These are phyloP conservation scores for Phalera bucephala DNA, from an alignment of 2,888 invertebrate species.

Conservation along the genomic window DNA sequence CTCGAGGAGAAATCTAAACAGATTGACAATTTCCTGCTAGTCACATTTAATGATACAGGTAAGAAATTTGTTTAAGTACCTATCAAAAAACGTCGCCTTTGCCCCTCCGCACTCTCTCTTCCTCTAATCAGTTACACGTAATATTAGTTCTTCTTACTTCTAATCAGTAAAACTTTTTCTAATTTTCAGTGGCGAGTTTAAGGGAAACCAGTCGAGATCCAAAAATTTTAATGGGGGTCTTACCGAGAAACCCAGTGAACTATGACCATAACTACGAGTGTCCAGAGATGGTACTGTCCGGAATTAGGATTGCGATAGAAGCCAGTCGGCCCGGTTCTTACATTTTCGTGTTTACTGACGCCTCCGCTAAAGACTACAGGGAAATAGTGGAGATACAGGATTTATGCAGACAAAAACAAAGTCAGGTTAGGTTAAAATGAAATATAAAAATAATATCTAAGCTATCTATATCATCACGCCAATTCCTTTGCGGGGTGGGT, in stretches of 20 bases:
- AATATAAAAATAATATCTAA: no score
- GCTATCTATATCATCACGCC: no score
- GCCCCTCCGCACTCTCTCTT: no score
- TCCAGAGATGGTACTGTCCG: background rate
- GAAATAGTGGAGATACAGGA: slow-evolving; percentile 14
- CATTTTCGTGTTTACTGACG: slow-evolving; percentile 33
- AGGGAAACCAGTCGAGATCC: background rate
- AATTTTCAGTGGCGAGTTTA: background rate
- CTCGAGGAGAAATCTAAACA: background rate
- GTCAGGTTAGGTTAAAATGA: slow-evolving; percentile 22
- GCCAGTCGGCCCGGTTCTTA: slow-evolving; percentile 21
- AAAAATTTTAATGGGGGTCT: background rate
- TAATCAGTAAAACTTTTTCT: no score
- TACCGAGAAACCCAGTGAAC: background rate
- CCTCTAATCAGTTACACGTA: no score
- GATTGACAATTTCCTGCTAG: background rate
- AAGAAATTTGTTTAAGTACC: no score
- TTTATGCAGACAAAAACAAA: slow-evolving; percentile 26
- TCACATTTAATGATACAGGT: background rate
- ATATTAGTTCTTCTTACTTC: no score
- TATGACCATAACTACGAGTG: background rate
- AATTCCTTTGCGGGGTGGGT: no score
- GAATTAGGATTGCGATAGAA: background rate
- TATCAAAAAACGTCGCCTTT: no score
- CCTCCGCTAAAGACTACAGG: slow-evolving; percentile 24